Conservation (phyloP, 2,113 vertebrate species). For the Neodontobutis hainanensis region DNA sequence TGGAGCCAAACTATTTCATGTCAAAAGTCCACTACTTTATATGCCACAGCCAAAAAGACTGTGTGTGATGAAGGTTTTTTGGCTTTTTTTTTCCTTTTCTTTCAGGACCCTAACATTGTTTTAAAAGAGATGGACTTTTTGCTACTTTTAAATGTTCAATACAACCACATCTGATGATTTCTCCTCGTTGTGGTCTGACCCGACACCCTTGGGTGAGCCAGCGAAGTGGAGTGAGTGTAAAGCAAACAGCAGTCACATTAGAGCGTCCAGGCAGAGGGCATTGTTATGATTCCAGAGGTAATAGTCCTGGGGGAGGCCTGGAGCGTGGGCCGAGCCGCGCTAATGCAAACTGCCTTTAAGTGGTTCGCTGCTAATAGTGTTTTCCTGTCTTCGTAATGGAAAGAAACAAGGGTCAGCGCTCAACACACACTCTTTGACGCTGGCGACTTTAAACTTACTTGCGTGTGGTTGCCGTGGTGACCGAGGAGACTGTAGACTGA, state of each 20-base stretch:
- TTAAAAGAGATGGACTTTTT: no score
- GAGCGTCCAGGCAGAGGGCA: conserved; percentile 64
- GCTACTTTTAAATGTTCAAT: no score
- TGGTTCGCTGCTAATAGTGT: conserved; percentile 74
- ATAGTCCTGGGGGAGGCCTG: conserved; percentile 73
- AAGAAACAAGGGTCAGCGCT: conserved; percentile 58
- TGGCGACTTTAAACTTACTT: conserved; percentile 32
- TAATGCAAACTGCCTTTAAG: conserved; percentile 75
- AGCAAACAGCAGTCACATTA: conserved; percentile 73
- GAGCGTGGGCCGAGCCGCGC: conserved; percentile 40
- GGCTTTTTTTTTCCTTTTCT: no score
- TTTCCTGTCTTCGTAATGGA: conserved; percentile 73
- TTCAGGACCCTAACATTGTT: no score
- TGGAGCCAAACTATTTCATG: no score
- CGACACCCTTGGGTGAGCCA: conserved; percentile 54
- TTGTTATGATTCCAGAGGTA: conserved; percentile 77
- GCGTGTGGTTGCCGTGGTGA: conserved; percentile 25
- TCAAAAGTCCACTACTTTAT: no score
- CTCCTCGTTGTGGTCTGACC: conserved; percentile 19
- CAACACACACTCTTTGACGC: conserved; percentile 23
- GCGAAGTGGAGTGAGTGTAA: conserved; percentile 51
- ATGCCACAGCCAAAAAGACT: no score
- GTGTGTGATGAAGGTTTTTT: no score
- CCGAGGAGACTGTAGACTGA: conserved; percentile 9
- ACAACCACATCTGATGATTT: background rate